These are phyloP conservation scores for Oxyruncus cristatus DNA, from an alignment of 2,113 vertebrate species.

Conservation along the genomic window DNA sequence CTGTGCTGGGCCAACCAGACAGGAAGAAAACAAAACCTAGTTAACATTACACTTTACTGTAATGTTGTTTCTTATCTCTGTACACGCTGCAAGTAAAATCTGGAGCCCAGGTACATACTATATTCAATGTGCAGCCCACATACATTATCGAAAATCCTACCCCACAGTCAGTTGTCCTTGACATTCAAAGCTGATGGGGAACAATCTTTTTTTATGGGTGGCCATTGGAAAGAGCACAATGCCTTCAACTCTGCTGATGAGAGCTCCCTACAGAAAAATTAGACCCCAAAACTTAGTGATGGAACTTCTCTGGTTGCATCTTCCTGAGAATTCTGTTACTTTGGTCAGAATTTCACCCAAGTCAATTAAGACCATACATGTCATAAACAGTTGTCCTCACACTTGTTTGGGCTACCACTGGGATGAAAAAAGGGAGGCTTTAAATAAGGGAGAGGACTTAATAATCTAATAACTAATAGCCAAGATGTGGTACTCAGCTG, in stretches of 20 bases:
- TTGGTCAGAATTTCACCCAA: neutral
- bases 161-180: no score
- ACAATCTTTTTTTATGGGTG: neutral
- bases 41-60: neutral
- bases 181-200: neutral
- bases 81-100: neutral
- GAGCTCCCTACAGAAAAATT: neutral
- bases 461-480: neutral
- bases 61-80: neutral
- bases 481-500: neutral
- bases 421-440: neutral
- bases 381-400: neutral
- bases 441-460: neutral
- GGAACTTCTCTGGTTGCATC: neutral
- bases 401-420: neutral
- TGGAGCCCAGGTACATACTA: neutral
- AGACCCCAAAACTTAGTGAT: no score
- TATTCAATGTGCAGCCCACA: neutral
- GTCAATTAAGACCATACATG: neutral
- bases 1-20: neutral
- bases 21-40: neutral
- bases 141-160: neutral
- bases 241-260: neutral
- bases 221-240: neutral
- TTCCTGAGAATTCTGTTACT: neutral